A percentile compares a stretch with the other conserved stretches of the same genome.
These are phyloP conservation scores for Tragopan temminckii DNA, from an alignment of 2,797 vertebrate genomes.

Conservation along the genomic window DNA sequence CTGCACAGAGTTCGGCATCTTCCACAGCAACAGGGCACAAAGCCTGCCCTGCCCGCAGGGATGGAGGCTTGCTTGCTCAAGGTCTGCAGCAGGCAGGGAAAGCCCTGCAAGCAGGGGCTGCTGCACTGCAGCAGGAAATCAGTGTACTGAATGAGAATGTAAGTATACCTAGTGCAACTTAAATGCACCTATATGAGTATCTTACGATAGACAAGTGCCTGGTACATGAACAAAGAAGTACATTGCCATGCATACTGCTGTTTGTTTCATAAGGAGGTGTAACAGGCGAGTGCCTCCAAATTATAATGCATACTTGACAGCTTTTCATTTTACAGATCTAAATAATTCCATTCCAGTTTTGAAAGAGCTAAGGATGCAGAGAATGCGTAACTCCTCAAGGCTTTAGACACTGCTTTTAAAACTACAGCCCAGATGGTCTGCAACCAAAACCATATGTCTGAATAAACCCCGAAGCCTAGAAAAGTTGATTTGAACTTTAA, in stretches of 20 bases:
- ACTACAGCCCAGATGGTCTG: neutral
- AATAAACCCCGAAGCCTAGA: slow-evolving; percentile 3
- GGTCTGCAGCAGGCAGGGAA: fast-evolving
- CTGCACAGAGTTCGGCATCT: neutral
- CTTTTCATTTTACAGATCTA: neutral
- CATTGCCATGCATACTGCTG: neutral
- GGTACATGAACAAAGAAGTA: fast-evolving
- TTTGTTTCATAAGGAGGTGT: neutral
- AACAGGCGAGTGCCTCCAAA: neutral
- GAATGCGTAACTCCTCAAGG: neutral
- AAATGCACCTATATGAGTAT: neutral
- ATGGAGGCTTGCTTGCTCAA: neutral
- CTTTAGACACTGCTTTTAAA: neutral
- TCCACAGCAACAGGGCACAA: neutral
- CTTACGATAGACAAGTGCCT: neutral
- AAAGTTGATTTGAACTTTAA: slow-evolving; percentile 23
- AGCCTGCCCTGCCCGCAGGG: neutral
- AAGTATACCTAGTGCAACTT: neutral
- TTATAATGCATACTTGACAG: neutral
- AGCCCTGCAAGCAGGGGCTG: neutral
- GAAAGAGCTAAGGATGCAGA: neutral
- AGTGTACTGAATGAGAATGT: fast-evolving
- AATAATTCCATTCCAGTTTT: neutral
- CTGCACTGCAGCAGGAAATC: neutral
- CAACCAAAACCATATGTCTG: neutral